Base-by-base conservation (phyloP, 2,797 vertebrate genomes). In the Darevskia mixta region DNA sequence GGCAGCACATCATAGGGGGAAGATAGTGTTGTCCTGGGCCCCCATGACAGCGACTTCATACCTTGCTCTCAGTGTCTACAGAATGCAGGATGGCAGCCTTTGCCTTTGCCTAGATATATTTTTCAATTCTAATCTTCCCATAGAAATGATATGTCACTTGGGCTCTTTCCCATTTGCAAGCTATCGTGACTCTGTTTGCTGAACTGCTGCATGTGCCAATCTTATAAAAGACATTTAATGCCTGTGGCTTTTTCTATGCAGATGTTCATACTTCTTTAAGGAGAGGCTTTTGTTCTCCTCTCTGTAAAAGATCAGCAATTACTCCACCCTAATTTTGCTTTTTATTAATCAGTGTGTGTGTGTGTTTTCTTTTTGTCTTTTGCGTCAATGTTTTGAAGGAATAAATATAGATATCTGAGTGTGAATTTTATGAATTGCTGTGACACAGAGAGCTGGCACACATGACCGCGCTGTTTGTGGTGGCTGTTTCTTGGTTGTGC, bases 271-370 rank as follows among this genome's bases (percentile, higher is more conserved):
- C 38, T 81, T 89, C 0, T 76, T 27, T 86, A 25, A 93, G 83
- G 43, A 91, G 69, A 88, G 55, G 64, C 4, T 89, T 94, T 92
- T 93, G 85, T 93, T 88, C 82, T 89, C 13, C 82, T 89, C 10
- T 45, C 35, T 85, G 13, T 6, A 87, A 90, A 69, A 10, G 45
- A 82, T 79, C 64, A 43, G 4, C 73, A 88, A 90, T 87, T 92
- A 85, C 41, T 86, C 8, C 23, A 87, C 88, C 6, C 9, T 91
- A 90, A 86, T 90, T 91, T 92, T 55, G 49, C 49, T 55, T 64
- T 64, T 90, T 2, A 3, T 86, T 89, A 5, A 2, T 27, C 3
- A 55, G 13, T 55, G 45, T 49, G 49, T 55, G 49, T 55, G 49
- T 9, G 29, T 23, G 43, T 35, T 27, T 35, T 23, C 18, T 58